Percentiles rank a stretch among this genome's conserved stretches.
Evolutionary conservation across 2,113 vertebrate genomes (phyloP).

Genomic region (Chelonoidis abingdonii): DNA sequence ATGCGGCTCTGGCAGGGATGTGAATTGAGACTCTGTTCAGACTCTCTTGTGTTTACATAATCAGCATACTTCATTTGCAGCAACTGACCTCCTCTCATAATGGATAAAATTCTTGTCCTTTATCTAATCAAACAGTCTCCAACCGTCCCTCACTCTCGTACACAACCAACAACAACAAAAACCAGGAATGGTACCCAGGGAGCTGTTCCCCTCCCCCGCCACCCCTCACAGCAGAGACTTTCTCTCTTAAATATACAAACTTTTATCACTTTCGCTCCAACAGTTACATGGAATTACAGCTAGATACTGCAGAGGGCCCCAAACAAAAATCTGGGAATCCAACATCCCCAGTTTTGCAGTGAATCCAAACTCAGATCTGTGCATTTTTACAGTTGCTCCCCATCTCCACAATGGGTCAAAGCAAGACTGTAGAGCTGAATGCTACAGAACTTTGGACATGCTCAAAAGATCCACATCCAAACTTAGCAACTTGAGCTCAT

Average conservation of each 20-base stretch:
- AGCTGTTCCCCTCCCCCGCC: not conserved
- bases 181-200: not conserved
- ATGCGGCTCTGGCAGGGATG: not conserved
- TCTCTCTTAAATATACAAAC: not conserved
- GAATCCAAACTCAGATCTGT: not conserved
- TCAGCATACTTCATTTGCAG: not conserved
- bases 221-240: not conserved
- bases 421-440: not conserved
- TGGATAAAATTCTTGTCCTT: not conserved
- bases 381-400: not conserved
- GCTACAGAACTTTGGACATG: not conserved
- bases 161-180: not conserved
- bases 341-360: not conserved
- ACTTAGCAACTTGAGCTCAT: not conserved
- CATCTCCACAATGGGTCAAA: not conserved
- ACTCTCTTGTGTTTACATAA: not conserved
- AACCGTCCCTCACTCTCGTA: not conserved
- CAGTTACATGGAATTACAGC: not conserved
- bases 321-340: not conserved
- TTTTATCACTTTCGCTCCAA: not conserved
- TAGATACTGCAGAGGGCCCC: not conserved
- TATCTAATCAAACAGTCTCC: not conserved
- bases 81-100: not conserved
- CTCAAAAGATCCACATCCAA: constrained; percentile 10
- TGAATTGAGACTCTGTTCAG: not conserved